Evolutionary conservation across 2,797 vertebrate species (phyloP).

Genomic region (Loris lydekkerianus): DNA sequence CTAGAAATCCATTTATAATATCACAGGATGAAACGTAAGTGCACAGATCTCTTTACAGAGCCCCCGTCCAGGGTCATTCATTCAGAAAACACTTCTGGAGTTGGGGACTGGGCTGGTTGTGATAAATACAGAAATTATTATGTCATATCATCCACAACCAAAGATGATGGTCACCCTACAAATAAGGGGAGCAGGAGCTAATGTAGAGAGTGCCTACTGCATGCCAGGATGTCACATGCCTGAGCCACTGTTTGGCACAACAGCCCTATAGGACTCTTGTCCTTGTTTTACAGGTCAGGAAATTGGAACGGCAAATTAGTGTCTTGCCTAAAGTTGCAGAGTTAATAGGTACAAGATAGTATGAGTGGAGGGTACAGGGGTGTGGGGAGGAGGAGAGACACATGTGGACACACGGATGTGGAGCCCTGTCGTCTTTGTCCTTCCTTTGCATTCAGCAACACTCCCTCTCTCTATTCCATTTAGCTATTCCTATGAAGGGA

Average conservation of each 20-base stretch:
- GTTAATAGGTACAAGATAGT: neutral
- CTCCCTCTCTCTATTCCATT: neutral
- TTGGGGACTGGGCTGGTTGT: neutral
- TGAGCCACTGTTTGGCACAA: neutral
- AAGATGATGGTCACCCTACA: neutral
- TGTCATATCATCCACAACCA: neutral
- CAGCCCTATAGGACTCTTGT: neutral
- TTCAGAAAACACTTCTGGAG: neutral
- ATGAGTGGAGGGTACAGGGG: slow-evolving; percentile 15
- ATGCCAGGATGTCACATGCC: neutral
- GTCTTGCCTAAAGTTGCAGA: neutral
- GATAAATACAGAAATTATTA: slow-evolving; percentile 11
- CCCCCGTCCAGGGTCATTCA: neutral
- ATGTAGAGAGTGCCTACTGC: neutral
- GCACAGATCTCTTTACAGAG: neutral
- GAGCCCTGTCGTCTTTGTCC: neutral
- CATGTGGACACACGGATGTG: neutral
- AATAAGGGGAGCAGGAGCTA: neutral
- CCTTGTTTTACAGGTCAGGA: neutral
- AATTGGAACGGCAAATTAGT: neutral
- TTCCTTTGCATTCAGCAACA: neutral
- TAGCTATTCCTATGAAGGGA: neutral
- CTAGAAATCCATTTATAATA: slow-evolving; percentile 15
- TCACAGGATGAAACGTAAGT: neutral
- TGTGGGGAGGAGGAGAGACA: neutral